Evolutionary conservation across 2,888 invertebrate genomes (phyloP).

Genomic region (Nomada ruficornis): DNA sequence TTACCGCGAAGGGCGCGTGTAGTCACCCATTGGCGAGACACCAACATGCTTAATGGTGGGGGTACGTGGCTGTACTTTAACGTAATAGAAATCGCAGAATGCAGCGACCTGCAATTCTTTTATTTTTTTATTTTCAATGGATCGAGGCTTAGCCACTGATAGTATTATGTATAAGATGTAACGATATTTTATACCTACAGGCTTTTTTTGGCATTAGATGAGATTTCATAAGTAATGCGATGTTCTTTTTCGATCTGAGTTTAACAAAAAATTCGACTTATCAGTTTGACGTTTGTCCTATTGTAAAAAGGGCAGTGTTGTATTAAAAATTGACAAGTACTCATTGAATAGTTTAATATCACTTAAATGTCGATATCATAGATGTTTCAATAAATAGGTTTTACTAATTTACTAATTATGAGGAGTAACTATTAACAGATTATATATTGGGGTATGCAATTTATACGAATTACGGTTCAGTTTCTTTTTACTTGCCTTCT

Average conservation of each 20-base stretch:
- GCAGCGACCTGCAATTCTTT: slow-evolving; percentile 43
- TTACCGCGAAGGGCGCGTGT: slow-evolving; percentile 54
- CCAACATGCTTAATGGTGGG: slow-evolving; percentile 14
- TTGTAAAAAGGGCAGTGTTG: no score
- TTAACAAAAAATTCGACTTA: no score
- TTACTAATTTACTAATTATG: no score
- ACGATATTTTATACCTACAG: no score
- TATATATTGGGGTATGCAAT: slow-evolving; percentile 11
- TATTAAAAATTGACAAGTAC: no score
- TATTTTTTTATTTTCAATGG: slow-evolving; percentile 19
- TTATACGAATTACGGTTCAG: neutral
- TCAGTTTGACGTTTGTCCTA: no score
- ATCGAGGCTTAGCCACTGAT: neutral
- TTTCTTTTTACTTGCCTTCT: no score
- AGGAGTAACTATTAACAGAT: no score
- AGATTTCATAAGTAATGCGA: no score
- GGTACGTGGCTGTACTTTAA: slow-evolving; percentile 50
- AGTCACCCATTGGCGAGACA: slow-evolving; percentile 35
- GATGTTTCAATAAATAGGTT: neutral
- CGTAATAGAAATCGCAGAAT: slow-evolving; percentile 28
- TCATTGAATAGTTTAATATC: neutral
- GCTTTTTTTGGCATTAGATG: no score
- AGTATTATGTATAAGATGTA: neutral
- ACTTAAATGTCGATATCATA: neutral
- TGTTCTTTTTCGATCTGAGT: no score